Percentiles rank a stretch among this genome's conserved stretches.
phyloP scores from a whole-genome alignment of 2,888 invertebrate genomes.

The Xestoiulus laeticollis region DNA sequence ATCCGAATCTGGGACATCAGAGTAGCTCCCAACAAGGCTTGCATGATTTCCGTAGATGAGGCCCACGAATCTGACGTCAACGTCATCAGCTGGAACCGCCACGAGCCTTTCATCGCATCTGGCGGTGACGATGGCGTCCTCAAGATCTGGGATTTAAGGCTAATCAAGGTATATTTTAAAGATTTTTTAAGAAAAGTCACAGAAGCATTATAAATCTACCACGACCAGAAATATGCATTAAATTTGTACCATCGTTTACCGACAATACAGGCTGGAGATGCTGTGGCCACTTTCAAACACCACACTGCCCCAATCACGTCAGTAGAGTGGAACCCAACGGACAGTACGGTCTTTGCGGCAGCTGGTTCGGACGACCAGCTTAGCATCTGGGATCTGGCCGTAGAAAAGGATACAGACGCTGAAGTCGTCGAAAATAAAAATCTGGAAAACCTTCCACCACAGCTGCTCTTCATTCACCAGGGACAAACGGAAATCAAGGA shows the following conservation, averaged over 20 bases:
- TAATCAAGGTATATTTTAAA: conserved; percentile 71
- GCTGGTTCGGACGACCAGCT: conserved; percentile 95
- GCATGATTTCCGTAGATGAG: conserved; percentile 85
- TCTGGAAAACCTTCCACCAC: conserved; percentile 77
- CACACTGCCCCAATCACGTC: conserved; percentile 93
- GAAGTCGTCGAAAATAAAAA: conserved; percentile 58
- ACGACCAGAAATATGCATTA: no score
- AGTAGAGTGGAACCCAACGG: conserved; percentile 95
- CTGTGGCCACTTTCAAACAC: conserved; percentile 94
- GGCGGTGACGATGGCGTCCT: conserved; percentile 97
- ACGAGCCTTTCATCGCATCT: conserved; percentile 89
- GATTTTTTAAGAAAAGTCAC: no score
- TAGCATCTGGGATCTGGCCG: conserved; percentile 94
- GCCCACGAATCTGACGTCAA: conserved; percentile 95
- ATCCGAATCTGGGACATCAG: conserved; percentile 97
- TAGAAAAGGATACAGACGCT: conserved; percentile 77
- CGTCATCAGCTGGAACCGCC: conserved; percentile 96
- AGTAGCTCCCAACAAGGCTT: conserved; percentile 84
- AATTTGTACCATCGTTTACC: neutral
- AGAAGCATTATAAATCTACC: no score
- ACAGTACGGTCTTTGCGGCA: conserved; percentile 92
- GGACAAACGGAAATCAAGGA: conserved; percentile 98
- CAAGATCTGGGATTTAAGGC: conserved; percentile 94
- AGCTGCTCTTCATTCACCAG: conserved; percentile 96
- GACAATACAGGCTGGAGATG: conserved; percentile 68